Percentiles rank a stretch among this genome's conserved stretches.
Conservation (phyloP, 2,113 vertebrate species). For the Brachypteracias leptosomus region DNA sequence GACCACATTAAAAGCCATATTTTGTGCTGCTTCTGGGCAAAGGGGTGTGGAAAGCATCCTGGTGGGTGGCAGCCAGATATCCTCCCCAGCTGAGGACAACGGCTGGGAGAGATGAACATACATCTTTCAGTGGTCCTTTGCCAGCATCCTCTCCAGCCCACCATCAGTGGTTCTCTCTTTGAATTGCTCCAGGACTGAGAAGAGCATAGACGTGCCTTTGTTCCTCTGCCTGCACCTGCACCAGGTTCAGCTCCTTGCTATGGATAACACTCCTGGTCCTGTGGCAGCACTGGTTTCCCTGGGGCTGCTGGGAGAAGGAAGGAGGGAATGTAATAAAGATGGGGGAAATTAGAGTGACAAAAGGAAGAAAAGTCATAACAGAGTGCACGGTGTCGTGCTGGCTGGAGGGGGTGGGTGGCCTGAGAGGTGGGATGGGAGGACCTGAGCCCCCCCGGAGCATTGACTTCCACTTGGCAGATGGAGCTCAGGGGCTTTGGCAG, state of each 20-base stretch:
- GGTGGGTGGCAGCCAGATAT: not conserved
- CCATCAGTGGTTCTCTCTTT: not conserved
- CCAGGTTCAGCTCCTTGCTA: accelerated
- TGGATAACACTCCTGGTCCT: accelerated
- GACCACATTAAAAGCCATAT: not conserved
- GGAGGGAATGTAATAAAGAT: not conserved
- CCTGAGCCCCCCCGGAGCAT: not conserved
- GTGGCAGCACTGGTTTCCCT: not conserved
- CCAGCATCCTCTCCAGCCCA: not conserved
- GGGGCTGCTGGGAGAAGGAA: not conserved
- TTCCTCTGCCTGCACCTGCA: not conserved
- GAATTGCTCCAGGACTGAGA: no score
- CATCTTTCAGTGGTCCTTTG: not conserved
- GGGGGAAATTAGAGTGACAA: not conserved
- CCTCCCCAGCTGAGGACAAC: not conserved
- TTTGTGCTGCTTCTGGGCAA: not conserved
- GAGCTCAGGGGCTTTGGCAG: not conserved
- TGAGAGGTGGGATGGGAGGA: no score
- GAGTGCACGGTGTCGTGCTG: accelerated
- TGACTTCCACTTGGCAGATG: not conserved
- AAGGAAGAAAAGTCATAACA: not conserved
- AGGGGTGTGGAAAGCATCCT: not conserved
- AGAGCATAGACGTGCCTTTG: accelerated
- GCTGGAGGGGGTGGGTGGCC: no score
- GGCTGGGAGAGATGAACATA: not conserved